A percentile compares a stretch with the other conserved stretches of the same genome.
Conservation (phyloP, 2,113 vertebrate genomes). For the Cavia aperea region DNA sequence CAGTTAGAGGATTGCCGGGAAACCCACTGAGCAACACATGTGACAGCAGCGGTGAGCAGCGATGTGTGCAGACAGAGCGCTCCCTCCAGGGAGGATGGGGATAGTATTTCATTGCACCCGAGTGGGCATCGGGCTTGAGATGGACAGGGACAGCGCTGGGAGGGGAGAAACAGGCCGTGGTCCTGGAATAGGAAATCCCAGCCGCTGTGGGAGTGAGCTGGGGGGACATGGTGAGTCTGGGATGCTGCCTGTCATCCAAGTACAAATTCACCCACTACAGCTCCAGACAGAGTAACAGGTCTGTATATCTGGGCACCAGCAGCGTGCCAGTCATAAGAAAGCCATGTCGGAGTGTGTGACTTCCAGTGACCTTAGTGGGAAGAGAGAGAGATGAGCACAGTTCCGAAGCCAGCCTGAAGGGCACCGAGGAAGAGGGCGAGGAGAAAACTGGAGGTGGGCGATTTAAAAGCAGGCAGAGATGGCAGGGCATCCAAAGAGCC, state of each 20-base stretch:
- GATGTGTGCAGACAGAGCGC: background rate
- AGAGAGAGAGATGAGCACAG: background rate
- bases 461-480: background rate
- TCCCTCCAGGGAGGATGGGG: background rate
- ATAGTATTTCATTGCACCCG: background rate
- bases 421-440: background rate
- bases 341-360: background rate
- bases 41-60: background rate
- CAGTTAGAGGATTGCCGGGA: background rate
- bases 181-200: background rate
- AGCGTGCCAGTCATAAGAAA: background rate
- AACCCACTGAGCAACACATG: background rate
- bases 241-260: background rate
- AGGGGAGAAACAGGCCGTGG: no score
- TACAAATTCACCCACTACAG: background rate
- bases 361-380: background rate
- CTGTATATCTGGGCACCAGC: background rate
- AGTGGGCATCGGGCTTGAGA: background rate
- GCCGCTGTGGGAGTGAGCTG: no score
- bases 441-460: background rate
- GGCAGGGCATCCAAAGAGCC: background rate
- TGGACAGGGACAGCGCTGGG: background rate
- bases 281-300: background rate
- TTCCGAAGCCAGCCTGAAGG: background rate
- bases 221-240: background rate